Base-by-base conservation (phyloP, 2,888 invertebrate species). In the Thymelicus lineola region DNA sequence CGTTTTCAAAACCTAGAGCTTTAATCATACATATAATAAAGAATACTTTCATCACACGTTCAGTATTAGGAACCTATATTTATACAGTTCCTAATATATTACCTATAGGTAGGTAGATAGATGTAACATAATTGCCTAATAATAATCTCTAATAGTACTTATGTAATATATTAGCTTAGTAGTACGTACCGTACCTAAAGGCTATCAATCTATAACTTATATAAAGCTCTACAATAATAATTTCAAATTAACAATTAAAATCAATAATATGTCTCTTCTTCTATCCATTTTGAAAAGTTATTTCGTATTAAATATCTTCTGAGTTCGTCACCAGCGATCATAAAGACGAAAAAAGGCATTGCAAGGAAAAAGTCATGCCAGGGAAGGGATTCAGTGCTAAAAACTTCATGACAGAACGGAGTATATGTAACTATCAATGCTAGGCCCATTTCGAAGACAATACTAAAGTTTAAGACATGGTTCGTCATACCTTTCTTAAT, bases 401-500 rank as follows among this genome's bases (percentile, higher is more conserved):
- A 94, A 60, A 96, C 89, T 76, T 94, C 94, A 80, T 96, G 94
- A 89, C 96, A 96, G 58, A 96, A 86, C 1, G 97, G 97, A 74
- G 95, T 86, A 83, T 97, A 97, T 7, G 96, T 95, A 45, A 97
- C 94, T 79, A 95, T 83, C 59, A 95, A 86, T 17, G 97, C 96
- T 20, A 96, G 92, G n/a, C 94, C 80, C 20, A 97, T 94, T 84
- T 96, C 95, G 68, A 96, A 87, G 0, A 95, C 60, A 66, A 96
- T 94, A 73, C 95, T 95, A 0, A 94, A 77, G 78, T 96, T 96
- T 46, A 96, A 82, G 6, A 95, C 92, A 83, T 95, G 95, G 77
- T 96, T 96, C 36, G 87, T 95, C 97, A 97, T 97, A 73, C 97
- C 96, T 81, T 97, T 97, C 77, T 96, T 95, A 63, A 96, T 79